Conservation (phyloP, 2,888 invertebrate genomes). For the Parasteatoda lunata region DNA sequence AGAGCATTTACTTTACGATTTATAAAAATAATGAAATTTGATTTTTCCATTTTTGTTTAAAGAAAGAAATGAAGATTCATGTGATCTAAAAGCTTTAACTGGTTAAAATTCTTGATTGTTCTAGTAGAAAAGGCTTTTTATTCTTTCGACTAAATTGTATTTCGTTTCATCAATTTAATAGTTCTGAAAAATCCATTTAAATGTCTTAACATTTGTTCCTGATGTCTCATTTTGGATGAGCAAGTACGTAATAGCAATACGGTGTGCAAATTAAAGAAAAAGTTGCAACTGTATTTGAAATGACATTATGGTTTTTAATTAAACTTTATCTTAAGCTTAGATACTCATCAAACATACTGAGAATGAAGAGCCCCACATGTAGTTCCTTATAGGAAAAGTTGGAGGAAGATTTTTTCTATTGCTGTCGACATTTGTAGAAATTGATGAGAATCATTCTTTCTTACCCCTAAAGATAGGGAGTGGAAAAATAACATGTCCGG, state of each 20-base stretch:
- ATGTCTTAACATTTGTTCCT: slow-evolving; percentile 66
- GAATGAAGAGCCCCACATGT: slow-evolving; percentile 33
- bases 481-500: slow-evolving; percentile 68
- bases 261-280: slow-evolving; percentile 13
- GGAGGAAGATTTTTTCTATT: slow-evolving; percentile 54
- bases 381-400: slow-evolving; percentile 44
- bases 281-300: slow-evolving; percentile 34
- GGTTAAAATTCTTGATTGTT: slow-evolving; percentile 57
- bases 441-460: slow-evolving; percentile 67
- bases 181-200: slow-evolving; percentile 66
- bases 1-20: slow-evolving; percentile 65
- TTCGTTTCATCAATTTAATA: slow-evolving; percentile 53
- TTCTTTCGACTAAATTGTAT: slow-evolving; percentile 44
- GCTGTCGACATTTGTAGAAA: slow-evolving; percentile 62
- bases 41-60: slow-evolving; percentile 59
- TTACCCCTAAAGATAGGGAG: slow-evolving; percentile 59
- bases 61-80: slow-evolving; percentile 15
- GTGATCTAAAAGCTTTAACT: slow-evolving; percentile 21
- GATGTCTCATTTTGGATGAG: slow-evolving; percentile 61
- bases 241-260: slow-evolving; percentile 5
- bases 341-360: slow-evolving; percentile 62
- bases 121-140: slow-evolving; percentile 40
- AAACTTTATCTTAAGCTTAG: slow-evolving; percentile 58
- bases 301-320: slow-evolving; percentile 67
- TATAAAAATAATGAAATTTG: slow-evolving; percentile 49